Evolutionary conservation across 1,140 invertebrate genomes (phyloP), one percentile per base, ranked within the genome.

Genomic region (Scaptomyza hsui): DNA sequence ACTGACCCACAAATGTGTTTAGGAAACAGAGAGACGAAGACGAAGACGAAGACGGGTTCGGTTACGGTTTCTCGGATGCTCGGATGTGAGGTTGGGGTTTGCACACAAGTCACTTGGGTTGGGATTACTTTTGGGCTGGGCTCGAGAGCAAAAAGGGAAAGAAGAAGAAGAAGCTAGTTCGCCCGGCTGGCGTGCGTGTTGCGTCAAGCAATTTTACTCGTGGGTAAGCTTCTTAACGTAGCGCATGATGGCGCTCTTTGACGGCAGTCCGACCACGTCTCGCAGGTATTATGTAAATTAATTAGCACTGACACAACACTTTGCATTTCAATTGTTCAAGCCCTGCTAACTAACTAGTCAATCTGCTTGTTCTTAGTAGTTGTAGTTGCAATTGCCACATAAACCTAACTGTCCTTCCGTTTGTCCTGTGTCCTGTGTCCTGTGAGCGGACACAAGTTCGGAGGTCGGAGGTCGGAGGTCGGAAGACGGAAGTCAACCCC

Each of bases 251-350:
- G 68, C 47, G 39, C 57, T 51, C 57, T 51, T 68, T 62, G 35
- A 63, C 35, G 16, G 18, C 21, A 16, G 49, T 3, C 24, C 9
- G 18, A 19, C 42, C 44, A 73, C 19, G 67, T 75, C 75, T 75
- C 76, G 16, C 70, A 86, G 77, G 81, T 80, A 86, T 80, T 70
- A 76, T 88, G 70, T 77, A 75, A 86, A 86, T 86, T 80, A 86
- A 86, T 86, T 86, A 85, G 64, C 61, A 64, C 13, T n/a, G 26
- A n/a, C 32, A 51, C 44, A 71, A 57, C 26, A 44, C 61, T 53
- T 73, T 68, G 70, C 57, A 56, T 73, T 49, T 51, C 32, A 73
- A 68, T 69, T 48, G 42, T 52, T 13, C 35, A 12, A 42, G 24
- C 0, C 39, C 21, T 9, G 55, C 24, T 4, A 42, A 37, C 35